These are phyloP conservation scores for Barnardius zonarius DNA, from an alignment of 2,113 vertebrate genomes.

Conservation along the genomic window DNA sequence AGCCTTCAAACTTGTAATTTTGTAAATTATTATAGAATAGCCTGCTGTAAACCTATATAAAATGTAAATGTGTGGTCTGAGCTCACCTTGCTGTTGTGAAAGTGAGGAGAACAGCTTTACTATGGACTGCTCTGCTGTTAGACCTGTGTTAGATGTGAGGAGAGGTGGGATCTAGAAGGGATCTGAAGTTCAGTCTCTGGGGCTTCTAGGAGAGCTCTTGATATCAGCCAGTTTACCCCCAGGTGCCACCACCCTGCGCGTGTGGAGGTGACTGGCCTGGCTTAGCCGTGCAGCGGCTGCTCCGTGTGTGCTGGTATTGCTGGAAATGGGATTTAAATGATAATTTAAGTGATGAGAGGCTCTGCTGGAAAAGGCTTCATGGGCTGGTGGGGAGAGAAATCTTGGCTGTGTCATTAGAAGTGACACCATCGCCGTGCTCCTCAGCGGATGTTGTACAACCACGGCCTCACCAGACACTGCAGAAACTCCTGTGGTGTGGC, in stretches of 20 bases:
- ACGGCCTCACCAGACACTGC: rapidly evolving
- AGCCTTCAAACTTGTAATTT: neutral
- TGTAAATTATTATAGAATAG: neutral
- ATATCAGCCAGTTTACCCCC: neutral
- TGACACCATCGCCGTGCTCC: neutral
- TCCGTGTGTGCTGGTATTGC: neutral
- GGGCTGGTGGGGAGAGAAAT: neutral
- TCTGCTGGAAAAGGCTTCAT: neutral
- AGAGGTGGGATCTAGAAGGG: neutral
- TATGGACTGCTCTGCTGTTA: neutral
- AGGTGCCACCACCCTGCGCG: neutral
- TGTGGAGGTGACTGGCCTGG: neutral
- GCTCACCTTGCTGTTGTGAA: neutral
- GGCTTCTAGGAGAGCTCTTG: neutral
- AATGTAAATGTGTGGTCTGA: neutral
- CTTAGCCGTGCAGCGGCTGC: neutral
- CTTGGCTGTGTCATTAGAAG: neutral
- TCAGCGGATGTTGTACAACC: neutral
- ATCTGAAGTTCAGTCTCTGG: neutral
- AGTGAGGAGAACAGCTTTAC: neutral
- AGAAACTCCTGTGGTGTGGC: neutral
- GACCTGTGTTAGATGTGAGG: neutral
- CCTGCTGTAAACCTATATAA: neutral
- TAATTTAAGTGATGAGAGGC: neutral
- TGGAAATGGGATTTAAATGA: neutral